phyloP scores from a whole-genome alignment of 2,888 invertebrate genomes.

The Napeogenes sylphis region DNA sequence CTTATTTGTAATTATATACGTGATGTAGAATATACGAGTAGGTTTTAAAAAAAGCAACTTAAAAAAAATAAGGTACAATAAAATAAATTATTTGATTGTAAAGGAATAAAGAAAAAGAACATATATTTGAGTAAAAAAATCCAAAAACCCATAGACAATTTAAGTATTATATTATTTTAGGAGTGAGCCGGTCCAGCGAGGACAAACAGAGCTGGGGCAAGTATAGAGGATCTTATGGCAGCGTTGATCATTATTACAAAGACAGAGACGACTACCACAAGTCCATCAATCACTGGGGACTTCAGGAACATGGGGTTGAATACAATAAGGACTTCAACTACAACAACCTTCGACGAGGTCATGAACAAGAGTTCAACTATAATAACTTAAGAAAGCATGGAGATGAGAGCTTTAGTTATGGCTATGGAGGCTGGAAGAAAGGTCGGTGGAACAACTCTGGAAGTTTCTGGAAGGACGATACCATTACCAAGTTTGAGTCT shows the following conservation, averaged over 20 bases:
- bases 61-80: too few species aligned
- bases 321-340: conserved; percentile 60
- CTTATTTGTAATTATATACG: too few species aligned
- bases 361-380: conserved; percentile 60
- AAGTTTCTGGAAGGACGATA: conserved; percentile 41
- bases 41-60: too few species aligned
- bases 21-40: too few species aligned
- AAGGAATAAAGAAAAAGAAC: too few species aligned
- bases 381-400: conserved; percentile 53
- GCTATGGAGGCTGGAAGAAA: conserved; percentile 57
- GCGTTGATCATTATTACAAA: conserved; percentile 56
- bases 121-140: too few species aligned
- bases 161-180: conserved; percentile 31
- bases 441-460: conserved; percentile 59
- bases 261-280: conserved; percentile 63
- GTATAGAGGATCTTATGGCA: conserved; percentile 79
- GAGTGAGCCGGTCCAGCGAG: conserved; percentile 52
- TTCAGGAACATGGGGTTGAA: conserved; percentile 52
- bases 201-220: conserved; percentile 76
- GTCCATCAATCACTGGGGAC: conserved; percentile 74
- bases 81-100: too few species aligned
- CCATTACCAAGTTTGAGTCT: conserved; percentile 36
- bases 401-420: conserved; percentile 45
- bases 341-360: conserved; percentile 56
- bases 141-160: neutral